Percentiles rank a stretch among this genome's conserved stretches.
Evolutionary conservation across 2,888 invertebrate species (phyloP).

Genomic region (Thereva unica): DNA sequence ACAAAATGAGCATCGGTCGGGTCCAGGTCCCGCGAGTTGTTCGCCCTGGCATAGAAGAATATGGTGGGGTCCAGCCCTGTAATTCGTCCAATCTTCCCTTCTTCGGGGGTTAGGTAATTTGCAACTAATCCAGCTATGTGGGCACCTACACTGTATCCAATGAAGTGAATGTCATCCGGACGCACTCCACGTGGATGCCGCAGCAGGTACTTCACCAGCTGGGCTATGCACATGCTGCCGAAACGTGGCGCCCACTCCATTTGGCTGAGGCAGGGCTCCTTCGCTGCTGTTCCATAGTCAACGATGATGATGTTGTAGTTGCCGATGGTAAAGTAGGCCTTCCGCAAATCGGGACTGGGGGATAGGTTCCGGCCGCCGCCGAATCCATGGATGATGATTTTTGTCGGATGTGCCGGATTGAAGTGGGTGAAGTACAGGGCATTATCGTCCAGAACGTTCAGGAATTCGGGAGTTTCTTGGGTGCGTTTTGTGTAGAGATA

Average conservation of each 20-base stretch:
- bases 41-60: slow-evolving; percentile 81
- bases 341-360: slow-evolving; percentile 82
- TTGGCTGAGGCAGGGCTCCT: slow-evolving; percentile 82
- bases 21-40: slow-evolving; percentile 79
- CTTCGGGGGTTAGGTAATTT: slow-evolving; percentile 67
- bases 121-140: slow-evolving; percentile 84
- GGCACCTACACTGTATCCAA: slow-evolving; percentile 86
- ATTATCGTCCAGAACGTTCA: slow-evolving; percentile 71
- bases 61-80: slow-evolving; percentile 87
- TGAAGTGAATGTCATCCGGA: slow-evolving; percentile 76
- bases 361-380: slow-evolving; percentile 81
- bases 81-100: slow-evolving; percentile 81
- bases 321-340: slow-evolving; percentile 79
- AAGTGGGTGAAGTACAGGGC: slow-evolving; percentile 76
- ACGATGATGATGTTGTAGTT: slow-evolving; percentile 86
- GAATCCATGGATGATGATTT: slow-evolving; percentile 89
- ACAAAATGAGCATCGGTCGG: slow-evolving; percentile 81
- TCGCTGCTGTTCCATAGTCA: slow-evolving; percentile 79
- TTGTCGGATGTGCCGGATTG: slow-evolving; percentile 77
- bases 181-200: slow-evolving; percentile 76
- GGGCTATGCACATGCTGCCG: slow-evolving; percentile 75
- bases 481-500: slow-evolving; percentile 81
- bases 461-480: slow-evolving; percentile 71
- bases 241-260: slow-evolving; percentile 70
- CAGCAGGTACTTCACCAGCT: slow-evolving; percentile 76